Percentiles rank a stretch among this genome's conserved stretches.
These are phyloP conservation scores for Ageneiosus marmoratus DNA, from an alignment of 2,113 vertebrate genomes.

Conservation along the genomic window DNA sequence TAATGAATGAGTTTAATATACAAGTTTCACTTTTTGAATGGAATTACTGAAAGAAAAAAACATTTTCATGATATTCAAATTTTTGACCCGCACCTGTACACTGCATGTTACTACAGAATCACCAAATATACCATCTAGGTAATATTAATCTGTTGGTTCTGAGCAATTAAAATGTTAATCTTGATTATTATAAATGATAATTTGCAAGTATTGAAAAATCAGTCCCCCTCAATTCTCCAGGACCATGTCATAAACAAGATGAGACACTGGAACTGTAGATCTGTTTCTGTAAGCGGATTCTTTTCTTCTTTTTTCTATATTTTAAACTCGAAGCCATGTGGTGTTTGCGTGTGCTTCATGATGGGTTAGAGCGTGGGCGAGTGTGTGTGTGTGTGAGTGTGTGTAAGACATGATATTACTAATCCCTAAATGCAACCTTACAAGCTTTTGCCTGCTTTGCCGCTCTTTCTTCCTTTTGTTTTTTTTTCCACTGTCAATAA, in stretches of 20 bases:
- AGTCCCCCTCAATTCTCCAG: not conserved
- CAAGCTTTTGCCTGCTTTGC: not conserved
- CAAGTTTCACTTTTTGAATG: too few species aligned
- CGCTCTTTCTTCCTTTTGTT: not conserved
- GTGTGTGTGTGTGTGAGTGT: slow-evolving; percentile 33
- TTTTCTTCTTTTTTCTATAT: slow-evolving; percentile 35
- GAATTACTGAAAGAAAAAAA: too few species aligned
- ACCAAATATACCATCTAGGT: not conserved
- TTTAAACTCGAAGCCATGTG: slow-evolving; percentile 67
- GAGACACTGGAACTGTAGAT: slow-evolving; percentile 54
- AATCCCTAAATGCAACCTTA: not conserved
- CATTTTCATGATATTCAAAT: too few species aligned
- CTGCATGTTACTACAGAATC: not conserved
- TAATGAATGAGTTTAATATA: too few species aligned
- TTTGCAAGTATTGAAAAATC: not conserved
- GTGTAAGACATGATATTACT: not conserved
- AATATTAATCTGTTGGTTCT: not conserved
- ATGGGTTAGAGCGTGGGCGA: not conserved
- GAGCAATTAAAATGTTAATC: not conserved
- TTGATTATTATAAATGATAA: not conserved
- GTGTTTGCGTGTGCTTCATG: slow-evolving; percentile 37
- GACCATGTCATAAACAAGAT: not conserved
- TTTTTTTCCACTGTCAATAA: not conserved
- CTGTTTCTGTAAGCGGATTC: slow-evolving; percentile 40
- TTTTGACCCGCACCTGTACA: too few species aligned